Evolutionary conservation across 2,888 invertebrate species (phyloP).

Genomic region (Nomada ruficornis): DNA sequence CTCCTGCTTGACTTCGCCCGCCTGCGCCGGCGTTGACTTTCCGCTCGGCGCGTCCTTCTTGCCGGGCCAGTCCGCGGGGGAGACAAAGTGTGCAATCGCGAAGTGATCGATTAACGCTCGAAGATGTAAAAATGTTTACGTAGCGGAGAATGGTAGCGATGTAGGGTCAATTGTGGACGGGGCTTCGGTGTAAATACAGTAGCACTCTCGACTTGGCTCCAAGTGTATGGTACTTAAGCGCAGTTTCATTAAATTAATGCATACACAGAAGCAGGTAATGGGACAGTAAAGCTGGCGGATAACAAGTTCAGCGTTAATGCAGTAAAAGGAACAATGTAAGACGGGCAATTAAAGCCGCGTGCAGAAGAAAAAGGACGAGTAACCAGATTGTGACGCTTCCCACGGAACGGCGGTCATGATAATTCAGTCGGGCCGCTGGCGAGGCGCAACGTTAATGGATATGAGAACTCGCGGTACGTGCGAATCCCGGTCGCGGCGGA

Average conservation of each 20-base stretch:
- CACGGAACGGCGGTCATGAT: conserved; percentile 25
- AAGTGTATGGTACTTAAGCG: too few species aligned
- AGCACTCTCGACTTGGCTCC: too few species aligned
- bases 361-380: conserved; percentile 1
- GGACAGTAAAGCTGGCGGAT: too few species aligned
- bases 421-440: conserved; percentile 30
- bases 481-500: conserved; percentile 28
- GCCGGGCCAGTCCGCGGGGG: conserved; percentile 26
- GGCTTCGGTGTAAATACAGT: too few species aligned
- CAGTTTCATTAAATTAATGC: too few species aligned
- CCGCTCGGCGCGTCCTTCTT: conserved; percentile 53
- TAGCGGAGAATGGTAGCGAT: too few species aligned
- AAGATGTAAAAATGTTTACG: not conserved
- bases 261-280: too few species aligned
- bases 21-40: conserved; percentile 36
- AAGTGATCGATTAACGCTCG: conserved; percentile 47
- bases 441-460: conserved; percentile 43
- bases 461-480: conserved; percentile 52
- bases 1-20: conserved; percentile 64
- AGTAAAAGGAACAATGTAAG: not conserved
- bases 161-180: too few species aligned
- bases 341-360: conserved; percentile 7
- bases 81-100: conserved; percentile 22
- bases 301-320: not conserved
- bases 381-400: conserved; percentile 10